A percentile compares a stretch with the other conserved stretches of the same genome.
phyloP scores from a whole-genome alignment of 2,888 invertebrate species.

The Hemaris fuciformis region DNA sequence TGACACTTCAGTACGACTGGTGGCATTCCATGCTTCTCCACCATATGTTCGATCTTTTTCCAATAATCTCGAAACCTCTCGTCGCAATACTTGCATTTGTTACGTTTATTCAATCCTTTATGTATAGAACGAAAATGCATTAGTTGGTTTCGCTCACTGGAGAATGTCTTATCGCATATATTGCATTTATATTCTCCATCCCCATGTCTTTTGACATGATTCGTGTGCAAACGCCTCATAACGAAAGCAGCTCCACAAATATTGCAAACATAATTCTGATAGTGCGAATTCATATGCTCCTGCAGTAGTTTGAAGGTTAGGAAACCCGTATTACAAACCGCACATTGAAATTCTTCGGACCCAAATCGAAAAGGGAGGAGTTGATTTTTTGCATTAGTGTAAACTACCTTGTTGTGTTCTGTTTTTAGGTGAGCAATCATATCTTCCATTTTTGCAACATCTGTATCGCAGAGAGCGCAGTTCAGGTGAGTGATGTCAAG shows the following conservation, averaged over 20 bases:
- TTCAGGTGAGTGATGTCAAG: slow-evolving; percentile 21
- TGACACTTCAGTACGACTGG: slow-evolving; percentile 48
- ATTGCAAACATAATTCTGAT: slow-evolving; percentile 50
- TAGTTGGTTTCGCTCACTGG: slow-evolving; percentile 24
- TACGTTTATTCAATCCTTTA: slow-evolving; percentile 33
- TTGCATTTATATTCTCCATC: slow-evolving; percentile 49
- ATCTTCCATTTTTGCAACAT: slow-evolving; percentile 10
- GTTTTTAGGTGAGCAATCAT: slow-evolving; percentile 18
- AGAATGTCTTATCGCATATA: slow-evolving; percentile 50
- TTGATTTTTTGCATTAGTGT: slow-evolving; percentile 46
- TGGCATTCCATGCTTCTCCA: slow-evolving; percentile 47
- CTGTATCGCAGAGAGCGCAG: slow-evolving; percentile 18
- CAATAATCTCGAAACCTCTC: slow-evolving; percentile 53
- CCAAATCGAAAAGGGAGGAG: slow-evolving; percentile 64
- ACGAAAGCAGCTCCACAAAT: slow-evolving; percentile 49
- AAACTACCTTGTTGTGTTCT: slow-evolving; percentile 27
- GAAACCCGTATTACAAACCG: slow-evolving; percentile 44
- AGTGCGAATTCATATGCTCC: slow-evolving; percentile 64
- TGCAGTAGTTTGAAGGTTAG: slow-evolving; percentile 53
- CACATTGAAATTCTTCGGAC: slow-evolving; percentile 45
- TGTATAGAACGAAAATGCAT: slow-evolving; percentile 34
- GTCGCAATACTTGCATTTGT: slow-evolving; percentile 47
- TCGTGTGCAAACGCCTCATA: slow-evolving; percentile 36
- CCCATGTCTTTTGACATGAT: slow-evolving; percentile 47
- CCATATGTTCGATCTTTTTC: slow-evolving; percentile 55